Percentiles rank a stretch among this genome's conserved stretches.
Conservation (phyloP, 2,797 vertebrate species). For the Notamacropus eugenii region DNA sequence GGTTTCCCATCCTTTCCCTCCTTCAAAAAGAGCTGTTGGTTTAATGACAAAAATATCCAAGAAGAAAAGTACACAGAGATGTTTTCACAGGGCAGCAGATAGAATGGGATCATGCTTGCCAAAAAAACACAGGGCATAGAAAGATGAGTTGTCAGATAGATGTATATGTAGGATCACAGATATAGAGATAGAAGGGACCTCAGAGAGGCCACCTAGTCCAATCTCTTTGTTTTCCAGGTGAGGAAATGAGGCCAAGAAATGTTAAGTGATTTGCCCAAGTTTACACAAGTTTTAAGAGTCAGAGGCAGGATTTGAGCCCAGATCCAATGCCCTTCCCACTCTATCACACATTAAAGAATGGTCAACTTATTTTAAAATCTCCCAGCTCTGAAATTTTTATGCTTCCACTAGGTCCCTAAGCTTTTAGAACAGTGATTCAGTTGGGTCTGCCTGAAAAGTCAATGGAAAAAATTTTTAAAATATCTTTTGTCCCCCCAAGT, state of each 20-base stretch:
- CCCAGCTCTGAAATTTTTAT: constrained; percentile 38
- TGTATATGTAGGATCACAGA: not conserved
- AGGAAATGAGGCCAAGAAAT: not conserved
- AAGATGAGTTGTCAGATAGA: not conserved
- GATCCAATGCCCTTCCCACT: not conserved
- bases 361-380: constrained; percentile 47
- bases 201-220: not conserved
- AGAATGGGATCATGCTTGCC: not conserved
- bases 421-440: constrained; percentile 67
- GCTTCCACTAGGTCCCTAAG: constrained; percentile 49
- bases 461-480: constrained; percentile 29
- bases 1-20: not conserved
- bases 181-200: not conserved
- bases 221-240: not conserved
- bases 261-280: not conserved
- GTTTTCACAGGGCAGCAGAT: not conserved
- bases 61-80: not conserved
- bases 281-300: not conserved
- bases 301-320: not conserved
- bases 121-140: not conserved
- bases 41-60: not conserved
- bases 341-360: not conserved
- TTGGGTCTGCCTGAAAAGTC: constrained; percentile 53
- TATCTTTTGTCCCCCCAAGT: not conserved
- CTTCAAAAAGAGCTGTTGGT: not conserved